These are phyloP conservation scores for Alethe diademata DNA, from an alignment of 2,113 vertebrate species.

Conservation along the genomic window DNA sequence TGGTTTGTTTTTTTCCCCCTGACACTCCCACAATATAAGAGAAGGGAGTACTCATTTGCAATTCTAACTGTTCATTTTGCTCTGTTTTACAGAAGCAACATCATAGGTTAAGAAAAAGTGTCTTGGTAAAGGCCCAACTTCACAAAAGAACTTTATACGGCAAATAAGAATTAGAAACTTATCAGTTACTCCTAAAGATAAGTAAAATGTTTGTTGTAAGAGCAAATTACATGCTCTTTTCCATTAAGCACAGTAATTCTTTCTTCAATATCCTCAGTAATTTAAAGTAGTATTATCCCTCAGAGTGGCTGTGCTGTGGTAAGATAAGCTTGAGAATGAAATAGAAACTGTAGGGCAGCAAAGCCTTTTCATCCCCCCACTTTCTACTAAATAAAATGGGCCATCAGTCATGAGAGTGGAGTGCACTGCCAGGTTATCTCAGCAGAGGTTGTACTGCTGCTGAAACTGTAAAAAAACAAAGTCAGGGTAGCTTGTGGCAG, in stretches of 20 bases:
- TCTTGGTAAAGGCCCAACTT: neutral
- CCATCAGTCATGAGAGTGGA: neutral
- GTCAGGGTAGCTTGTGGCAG: neutral
- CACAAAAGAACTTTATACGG: neutral
- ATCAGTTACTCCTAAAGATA: neutral
- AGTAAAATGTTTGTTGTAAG: neutral
- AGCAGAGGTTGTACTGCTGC: neutral
- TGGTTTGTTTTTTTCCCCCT: neutral
- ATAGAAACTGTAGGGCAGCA: neutral
- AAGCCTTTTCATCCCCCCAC: neutral
- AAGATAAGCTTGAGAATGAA: slow-evolving; percentile 28
- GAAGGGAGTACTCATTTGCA: neutral
- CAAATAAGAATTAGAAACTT: neutral
- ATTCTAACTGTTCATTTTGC: neutral
- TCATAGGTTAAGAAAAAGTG: neutral
- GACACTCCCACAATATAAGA: neutral
- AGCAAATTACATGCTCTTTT: slow-evolving; percentile 3
- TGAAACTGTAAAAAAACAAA: neutral
- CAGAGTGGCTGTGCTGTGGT: neutral
- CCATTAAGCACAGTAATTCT: neutral
- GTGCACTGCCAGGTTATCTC: neutral
- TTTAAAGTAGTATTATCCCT: neutral
- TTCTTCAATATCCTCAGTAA: neutral
- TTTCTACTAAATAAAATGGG: neutral
- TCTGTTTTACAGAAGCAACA: neutral